Base-by-base conservation (phyloP, 2,888 invertebrate genomes). In the Tortricodes alternella region DNA sequence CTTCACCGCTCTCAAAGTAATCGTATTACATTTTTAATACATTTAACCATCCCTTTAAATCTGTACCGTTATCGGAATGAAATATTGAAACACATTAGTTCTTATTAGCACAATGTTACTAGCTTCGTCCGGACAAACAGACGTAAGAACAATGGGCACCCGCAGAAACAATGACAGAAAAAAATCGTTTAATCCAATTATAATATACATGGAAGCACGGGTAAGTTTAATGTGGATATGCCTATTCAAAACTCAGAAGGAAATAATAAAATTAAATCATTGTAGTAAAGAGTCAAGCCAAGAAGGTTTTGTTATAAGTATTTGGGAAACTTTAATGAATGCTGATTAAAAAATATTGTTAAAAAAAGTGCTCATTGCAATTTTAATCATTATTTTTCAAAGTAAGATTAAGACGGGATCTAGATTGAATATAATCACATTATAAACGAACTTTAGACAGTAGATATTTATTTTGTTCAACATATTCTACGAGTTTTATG, bases 131-230 rank as follows among this genome's bases (percentile, higher is more conserved):
- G 15, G 9, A 58, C 58, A 60, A 60, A 78, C 79, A 78, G 67
- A 80, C 75, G 74, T 68, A 80, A 68, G 72, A 87, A 89, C 89
- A 89, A 89, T 89, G 81, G 86, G 63, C 76, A 70, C 70, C 71
- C 68, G 72, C 73, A 69, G 76, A 71, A 82, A 86, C 88, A 85
- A 87, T 85, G 83, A 89, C 82, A 81, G 77, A 84, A 85, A 85
- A 76, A 81, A 83, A 85, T 84, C 85, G 83, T 87, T 88, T 89
- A 89, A 85, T 88, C 88, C 86, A 89, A 89, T 89, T 89, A 85
- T 84, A 83, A 76, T 83, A 78, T 75, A 80, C 76, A 79, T 73
- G 69, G 61, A 62, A 68, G 71, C 58, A 57, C 43, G 52, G 23
- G 59, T 46, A 62, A 51, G 68, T 18, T 21, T 74, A 43, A 8